phyloP scores from a whole-genome alignment of 2,888 invertebrate species.

The Watsonalla cultraria region DNA sequence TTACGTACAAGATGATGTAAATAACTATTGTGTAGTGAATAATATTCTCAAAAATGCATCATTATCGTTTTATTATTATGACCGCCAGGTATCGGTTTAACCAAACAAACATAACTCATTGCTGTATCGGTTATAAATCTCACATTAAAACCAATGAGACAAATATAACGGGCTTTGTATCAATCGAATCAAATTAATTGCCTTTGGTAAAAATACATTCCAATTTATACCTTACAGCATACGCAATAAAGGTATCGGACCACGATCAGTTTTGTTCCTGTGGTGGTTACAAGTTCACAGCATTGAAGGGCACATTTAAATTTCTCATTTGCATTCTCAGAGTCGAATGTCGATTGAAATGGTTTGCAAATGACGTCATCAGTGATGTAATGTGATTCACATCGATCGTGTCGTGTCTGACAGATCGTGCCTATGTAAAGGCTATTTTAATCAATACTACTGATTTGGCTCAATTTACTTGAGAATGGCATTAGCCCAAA shows the following conservation, averaged over 20 bases:
- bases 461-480: slow-evolving; percentile 2
- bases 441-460: slow-evolving; percentile 19
- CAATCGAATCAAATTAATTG: slow-evolving; percentile 2
- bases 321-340: slow-evolving; percentile 50
- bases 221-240: neutral
- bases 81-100: neutral
- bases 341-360: slow-evolving; percentile 52
- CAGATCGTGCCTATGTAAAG: slow-evolving; percentile 26
- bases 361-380: slow-evolving; percentile 58
- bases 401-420: slow-evolving; percentile 28
- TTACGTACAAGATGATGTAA: neutral
- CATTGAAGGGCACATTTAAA: slow-evolving; percentile 60
- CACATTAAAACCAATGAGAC: slow-evolving; percentile 1
- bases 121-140: neutral
- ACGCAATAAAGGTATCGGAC: neutral
- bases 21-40: neutral
- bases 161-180: slow-evolving; percentile 1
- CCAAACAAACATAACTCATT: neutral
- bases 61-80: neutral
- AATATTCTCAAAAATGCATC: neutral
- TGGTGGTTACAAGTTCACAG: slow-evolving; percentile 33
- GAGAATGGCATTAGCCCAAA: neutral
- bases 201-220: neutral
- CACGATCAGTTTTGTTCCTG: slow-evolving; percentile 13
- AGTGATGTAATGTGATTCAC: slow-evolving; percentile 62